These are phyloP conservation scores for Parnassius orleans DNA, from an alignment of 2,888 invertebrate genomes.

Conservation along the genomic window DNA sequence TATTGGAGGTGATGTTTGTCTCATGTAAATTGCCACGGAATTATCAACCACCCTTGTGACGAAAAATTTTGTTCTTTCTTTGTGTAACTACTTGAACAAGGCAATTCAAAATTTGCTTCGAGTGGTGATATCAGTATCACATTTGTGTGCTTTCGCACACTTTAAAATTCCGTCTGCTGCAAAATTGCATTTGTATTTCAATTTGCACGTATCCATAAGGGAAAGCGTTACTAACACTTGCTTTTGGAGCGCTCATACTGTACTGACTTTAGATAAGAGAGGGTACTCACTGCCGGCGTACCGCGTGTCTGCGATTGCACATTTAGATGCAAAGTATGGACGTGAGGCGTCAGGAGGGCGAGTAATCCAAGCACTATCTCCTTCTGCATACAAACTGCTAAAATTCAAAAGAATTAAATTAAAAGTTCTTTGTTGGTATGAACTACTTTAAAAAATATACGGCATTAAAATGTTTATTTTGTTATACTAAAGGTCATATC, in stretches of 20 bases:
- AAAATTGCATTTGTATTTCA: neutral
- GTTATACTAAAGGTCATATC: no score
- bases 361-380: constrained; percentile 33
- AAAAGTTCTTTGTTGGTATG: neutral
- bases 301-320: constrained; percentile 39
- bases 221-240: constrained; percentile 5
- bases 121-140: neutral
- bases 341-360: constrained; percentile 36
- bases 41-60: no score
- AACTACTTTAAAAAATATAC: no score
- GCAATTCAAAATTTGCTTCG: no score
- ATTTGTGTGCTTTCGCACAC: neutral
- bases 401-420: constrained; percentile 2
- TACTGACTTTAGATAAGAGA: constrained; percentile 31
- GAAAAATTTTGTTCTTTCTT: no score
- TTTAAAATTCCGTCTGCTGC: constrained; percentile 1
- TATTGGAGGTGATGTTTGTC: no score
- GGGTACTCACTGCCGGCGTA: constrained; percentile 25
- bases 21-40: no score
- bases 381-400: constrained; percentile 9
- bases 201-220: neutral
- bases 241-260: constrained; percentile 9
- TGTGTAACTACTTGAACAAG: no score
- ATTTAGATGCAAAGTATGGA: constrained; percentile 51
- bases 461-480: no score